phyloP scores from a whole-genome alignment of 2,888 invertebrate species.

The Catocala nupta region DNA sequence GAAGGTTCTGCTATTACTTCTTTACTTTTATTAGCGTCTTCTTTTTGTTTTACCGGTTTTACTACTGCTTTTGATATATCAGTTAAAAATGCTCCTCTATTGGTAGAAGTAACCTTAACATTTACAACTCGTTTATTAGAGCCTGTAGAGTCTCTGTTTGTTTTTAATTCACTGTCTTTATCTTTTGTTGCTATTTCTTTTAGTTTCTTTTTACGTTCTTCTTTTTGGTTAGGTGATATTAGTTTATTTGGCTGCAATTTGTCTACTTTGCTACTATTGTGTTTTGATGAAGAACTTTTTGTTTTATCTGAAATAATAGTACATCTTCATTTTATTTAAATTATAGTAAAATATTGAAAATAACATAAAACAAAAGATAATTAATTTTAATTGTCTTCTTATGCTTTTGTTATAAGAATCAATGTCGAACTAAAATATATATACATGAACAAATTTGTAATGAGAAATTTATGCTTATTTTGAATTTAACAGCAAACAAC shows the following conservation, averaged over 20 bases:
- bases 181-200: constrained; percentile 81
- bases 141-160: constrained; percentile 51
- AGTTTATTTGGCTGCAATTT: constrained; percentile 60
- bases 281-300: constrained; percentile 54
- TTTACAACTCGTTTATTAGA: constrained; percentile 58
- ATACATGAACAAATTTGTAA: no score
- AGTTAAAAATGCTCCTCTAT: constrained; percentile 87
- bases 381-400: no score
- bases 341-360: background rate
- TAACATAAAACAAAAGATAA: no score
- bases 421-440: no score
- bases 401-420: no score
- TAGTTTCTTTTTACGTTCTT: constrained; percentile 82
- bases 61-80: constrained; percentile 60
- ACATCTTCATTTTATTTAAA: background rate
- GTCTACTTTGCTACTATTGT: constrained; percentile 48
- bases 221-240: constrained; percentile 71
- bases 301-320: constrained; percentile 56
- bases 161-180: constrained; percentile 53
- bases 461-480: no score
- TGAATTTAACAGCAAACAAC: no score
- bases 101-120: constrained; percentile 83
- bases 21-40: constrained; percentile 42
- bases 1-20: constrained; percentile 34
- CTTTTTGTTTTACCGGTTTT: constrained; percentile 64